Percentiles rank a stretch among this genome's conserved stretches.
Conservation (phyloP, 2,113 vertebrate species). For the Garra rufa region DNA sequence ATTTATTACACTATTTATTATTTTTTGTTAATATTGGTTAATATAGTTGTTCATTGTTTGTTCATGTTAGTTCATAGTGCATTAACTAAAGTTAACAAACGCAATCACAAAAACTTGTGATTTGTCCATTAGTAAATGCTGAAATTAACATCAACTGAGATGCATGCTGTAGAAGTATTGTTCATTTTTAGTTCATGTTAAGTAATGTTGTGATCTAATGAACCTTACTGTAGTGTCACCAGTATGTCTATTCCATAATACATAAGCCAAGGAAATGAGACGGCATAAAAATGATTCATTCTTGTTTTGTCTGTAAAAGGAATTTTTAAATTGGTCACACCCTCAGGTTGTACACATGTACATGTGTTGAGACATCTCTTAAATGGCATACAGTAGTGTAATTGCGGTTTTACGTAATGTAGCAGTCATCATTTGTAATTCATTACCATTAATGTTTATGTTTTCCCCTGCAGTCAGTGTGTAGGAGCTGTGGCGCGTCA, state of each 20-base stretch:
- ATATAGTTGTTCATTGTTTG: no score
- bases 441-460: slow-evolving; percentile 16
- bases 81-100: no score
- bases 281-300: not conserved
- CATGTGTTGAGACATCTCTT: not conserved
- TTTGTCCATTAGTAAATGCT: no score
- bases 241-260: not conserved
- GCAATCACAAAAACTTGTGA: no score
- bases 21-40: no score
- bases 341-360: not conserved
- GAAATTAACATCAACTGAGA: no score
- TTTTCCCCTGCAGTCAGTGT: slow-evolving; percentile 83
- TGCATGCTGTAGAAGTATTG: no score
- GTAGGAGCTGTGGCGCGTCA: slow-evolving; percentile 93
- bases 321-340: not conserved
- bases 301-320: not conserved
- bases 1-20: no score
- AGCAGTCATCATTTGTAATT: not conserved
- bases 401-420: slow-evolving; percentile 9
- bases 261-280: not conserved
- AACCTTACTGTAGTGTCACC: no score
- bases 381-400: not conserved
- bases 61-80: no score
- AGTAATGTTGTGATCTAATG: no score
- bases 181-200: no score